Percentiles rank a stretch among this genome's conserved stretches.
phyloP scores from a whole-genome alignment of 1,140 invertebrate genomes.

The Apocrypta bakeri region DNA sequence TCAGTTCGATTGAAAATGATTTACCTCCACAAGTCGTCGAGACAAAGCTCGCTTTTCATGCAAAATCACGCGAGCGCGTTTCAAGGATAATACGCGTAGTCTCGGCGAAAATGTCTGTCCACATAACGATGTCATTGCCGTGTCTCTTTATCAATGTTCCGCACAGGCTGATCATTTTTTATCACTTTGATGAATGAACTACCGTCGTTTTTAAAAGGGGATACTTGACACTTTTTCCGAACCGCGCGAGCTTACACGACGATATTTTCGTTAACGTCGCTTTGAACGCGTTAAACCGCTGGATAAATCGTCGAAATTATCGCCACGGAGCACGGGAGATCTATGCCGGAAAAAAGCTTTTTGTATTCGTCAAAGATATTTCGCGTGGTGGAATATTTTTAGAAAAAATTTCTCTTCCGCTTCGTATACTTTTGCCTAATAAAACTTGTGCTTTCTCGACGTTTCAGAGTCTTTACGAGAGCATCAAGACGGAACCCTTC shows the following conservation, averaged over 20 bases:
- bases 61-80: background rate
- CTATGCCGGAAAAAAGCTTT: too few species aligned
- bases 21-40: background rate
- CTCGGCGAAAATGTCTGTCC: background rate
- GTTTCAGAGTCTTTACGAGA: slow-evolving; percentile 94
- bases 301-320: too few species aligned
- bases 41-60: background rate
- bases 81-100: background rate
- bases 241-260: background rate
- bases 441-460: slow-evolving; percentile 53
- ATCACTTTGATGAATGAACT: slow-evolving; percentile 26
- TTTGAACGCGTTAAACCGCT: background rate
- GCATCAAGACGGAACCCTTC: slow-evolving; percentile 99
- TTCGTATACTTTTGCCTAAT: background rate
- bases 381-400: too few species aligned
- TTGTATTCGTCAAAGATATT: background rate
- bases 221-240: background rate
- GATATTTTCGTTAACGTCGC: background rate
- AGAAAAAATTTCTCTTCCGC: background rate
- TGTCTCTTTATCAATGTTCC: slow-evolving; percentile 16
- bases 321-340: too few species aligned
- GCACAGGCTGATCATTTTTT: background rate
- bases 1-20: background rate
- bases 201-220: slow-evolving; percentile 21
- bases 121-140: slow-evolving; percentile 16